Conservation (phyloP, 37 sponge, comb jelly and placozoan species). For the Halichondria panicea region DNA sequence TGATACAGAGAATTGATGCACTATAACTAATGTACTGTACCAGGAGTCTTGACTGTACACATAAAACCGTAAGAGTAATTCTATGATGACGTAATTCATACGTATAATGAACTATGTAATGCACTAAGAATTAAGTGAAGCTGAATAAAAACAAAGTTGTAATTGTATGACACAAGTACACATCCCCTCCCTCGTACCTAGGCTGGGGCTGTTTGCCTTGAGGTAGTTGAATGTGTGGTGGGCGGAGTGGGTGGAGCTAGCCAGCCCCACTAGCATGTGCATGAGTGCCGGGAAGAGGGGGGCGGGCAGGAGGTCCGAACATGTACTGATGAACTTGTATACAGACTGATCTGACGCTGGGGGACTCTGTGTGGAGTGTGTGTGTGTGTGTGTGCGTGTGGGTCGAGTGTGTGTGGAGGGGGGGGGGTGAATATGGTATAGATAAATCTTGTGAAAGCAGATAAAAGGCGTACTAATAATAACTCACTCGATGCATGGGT, state of each 20-base stretch:
- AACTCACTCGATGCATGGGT: no score
- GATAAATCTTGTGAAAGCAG: no score
- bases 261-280: slow-evolving; percentile 83
- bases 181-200: slow-evolving; percentile 39
- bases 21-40: no score
- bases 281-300: slow-evolving; percentile 85
- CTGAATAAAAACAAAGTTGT: no score
- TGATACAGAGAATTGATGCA: no score
- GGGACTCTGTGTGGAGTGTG: slow-evolving; percentile 11
- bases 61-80: no score
- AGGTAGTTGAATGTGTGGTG: slow-evolving; percentile 84
- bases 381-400: background rate
- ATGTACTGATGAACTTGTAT: slow-evolving; percentile 85
- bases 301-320: slow-evolving; percentile 81
- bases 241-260: slow-evolving; percentile 63
- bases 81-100: no score
- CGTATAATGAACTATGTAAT: no score
- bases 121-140: no score
- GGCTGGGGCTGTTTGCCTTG: slow-evolving; percentile 66
- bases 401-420: slow-evolving; percentile 10
- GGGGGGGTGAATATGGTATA: background rate
- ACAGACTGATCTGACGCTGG: slow-evolving; percentile 72
- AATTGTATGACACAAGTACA: no score
- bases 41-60: no score
- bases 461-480: no score